Evolutionary conservation across 2,797 vertebrate genomes (phyloP).

Genomic region (Brotula barbata): DNA sequence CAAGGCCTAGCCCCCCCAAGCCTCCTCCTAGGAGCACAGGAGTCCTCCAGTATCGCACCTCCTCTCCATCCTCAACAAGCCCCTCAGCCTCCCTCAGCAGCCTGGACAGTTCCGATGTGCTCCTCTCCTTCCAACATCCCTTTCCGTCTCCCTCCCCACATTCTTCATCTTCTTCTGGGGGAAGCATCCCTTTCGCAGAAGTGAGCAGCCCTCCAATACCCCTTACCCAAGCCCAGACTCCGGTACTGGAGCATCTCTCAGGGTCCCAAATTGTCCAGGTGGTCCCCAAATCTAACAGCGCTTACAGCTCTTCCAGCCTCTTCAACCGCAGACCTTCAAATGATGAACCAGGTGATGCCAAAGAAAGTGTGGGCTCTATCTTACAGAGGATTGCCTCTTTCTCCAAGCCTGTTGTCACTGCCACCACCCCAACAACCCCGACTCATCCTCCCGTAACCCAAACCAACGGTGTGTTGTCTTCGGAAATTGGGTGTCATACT

Average conservation of each 20-base stretch:
- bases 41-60: slow-evolving; percentile 50
- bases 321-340: slow-evolving; percentile 22
- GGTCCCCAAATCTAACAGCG: slow-evolving; percentile 26
- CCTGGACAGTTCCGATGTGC: slow-evolving; percentile 65
- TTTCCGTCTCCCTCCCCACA: slow-evolving; percentile 9
- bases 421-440: slow-evolving; percentile 5
- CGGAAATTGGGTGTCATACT: background rate
- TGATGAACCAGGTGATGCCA: slow-evolving; percentile 15
- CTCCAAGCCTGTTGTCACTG: slow-evolving; percentile 51
- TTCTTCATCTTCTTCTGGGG: slow-evolving; percentile 37
- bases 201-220: slow-evolving; percentile 49
- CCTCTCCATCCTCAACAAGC: slow-evolving; percentile 51
- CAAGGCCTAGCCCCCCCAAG: slow-evolving; percentile 25
- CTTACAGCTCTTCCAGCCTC: slow-evolving; percentile 50
- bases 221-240: slow-evolving; percentile 62
- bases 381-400: slow-evolving; percentile 78
- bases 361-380: slow-evolving; percentile 74
- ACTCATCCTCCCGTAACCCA: slow-evolving; percentile 20
- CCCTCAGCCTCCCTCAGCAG: slow-evolving; percentile 61
- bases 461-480: slow-evolving; percentile 40
- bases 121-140: slow-evolving; percentile 30
- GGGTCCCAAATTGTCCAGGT: slow-evolving; percentile 71
- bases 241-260: slow-evolving; percentile 65
- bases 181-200: slow-evolving; percentile 54
- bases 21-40: slow-evolving; percentile 45